Percentiles rank a stretch among this genome's conserved stretches.
Evolutionary conservation across 2,888 invertebrate species (phyloP).

Genomic region (Steinernema hermaphroditum): DNA sequence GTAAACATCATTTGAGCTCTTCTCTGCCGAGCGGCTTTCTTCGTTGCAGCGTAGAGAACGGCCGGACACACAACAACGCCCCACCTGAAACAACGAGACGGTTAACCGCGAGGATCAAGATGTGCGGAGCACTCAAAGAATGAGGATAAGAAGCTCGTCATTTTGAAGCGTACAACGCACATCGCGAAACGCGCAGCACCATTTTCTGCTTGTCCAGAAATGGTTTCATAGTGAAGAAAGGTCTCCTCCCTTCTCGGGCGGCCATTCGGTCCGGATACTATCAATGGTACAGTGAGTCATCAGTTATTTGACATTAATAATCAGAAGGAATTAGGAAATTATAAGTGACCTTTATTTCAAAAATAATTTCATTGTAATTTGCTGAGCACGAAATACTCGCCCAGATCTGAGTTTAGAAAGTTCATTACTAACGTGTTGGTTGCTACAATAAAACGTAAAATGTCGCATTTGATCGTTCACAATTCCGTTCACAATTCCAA

Average conservation of each 20-base stretch:
- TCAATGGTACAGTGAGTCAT: conserved; percentile 17
- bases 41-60: background rate
- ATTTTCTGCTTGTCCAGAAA: background rate
- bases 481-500: no score
- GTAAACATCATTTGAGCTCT: conserved; percentile 15
- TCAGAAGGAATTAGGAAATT: background rate
- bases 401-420: no score
- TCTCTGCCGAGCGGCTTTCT: background rate
- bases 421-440: no score
- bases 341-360: no score
- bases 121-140: background rate
- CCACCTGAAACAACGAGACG: conserved; percentile 1
- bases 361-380: no score
- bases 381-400: no score
- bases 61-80: background rate
- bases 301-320: conserved; percentile 1
- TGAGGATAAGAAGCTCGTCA: background rate
- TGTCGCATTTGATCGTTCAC: no score
- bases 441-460: no score
- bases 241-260: conserved; percentile 11
- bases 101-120: background rate
- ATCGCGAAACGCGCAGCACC: background rate
- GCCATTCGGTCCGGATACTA: conserved; percentile 1
- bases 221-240: background rate
- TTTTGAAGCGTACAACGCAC: background rate